Conservation (phyloP, 2,113 vertebrate genomes). For the Salvelinus namaycush region DNA sequence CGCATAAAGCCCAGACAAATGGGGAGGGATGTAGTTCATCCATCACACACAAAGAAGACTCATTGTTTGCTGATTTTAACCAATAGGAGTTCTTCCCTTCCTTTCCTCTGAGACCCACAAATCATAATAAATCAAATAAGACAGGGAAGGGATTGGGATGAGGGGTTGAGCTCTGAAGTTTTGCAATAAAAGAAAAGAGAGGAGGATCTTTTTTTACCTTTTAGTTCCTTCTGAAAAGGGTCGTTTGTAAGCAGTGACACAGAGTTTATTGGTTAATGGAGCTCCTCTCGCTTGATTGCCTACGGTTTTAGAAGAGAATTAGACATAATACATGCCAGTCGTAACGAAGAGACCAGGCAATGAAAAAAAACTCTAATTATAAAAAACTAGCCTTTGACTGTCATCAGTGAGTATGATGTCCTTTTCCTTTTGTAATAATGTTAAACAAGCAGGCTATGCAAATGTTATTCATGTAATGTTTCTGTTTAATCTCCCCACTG, state of each 20-base stretch:
- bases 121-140: slow-evolving; percentile 7
- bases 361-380: no score
- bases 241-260: background rate
- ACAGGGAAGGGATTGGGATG: background rate
- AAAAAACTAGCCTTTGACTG: no score
- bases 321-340: background rate
- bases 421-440: no score
- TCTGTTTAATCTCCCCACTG: no score
- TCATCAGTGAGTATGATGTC: no score
- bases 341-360: no score
- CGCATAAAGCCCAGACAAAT: slow-evolving; percentile 37
- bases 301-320: background rate
- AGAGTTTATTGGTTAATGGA: background rate
- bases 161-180: slow-evolving; percentile 21
- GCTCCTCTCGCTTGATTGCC: background rate
- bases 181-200: background rate
- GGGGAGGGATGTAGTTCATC: slow-evolving; percentile 34
- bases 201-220: background rate
- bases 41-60: slow-evolving; percentile 19
- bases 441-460: no score
- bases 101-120: slow-evolving; percentile 24
- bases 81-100: slow-evolving; percentile 25
- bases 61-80: slow-evolving; percentile 36
- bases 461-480: no score
- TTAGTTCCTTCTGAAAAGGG: background rate